Conservation (phyloP, 1,140 invertebrate species). For the Asbolus verrucosus region DNA sequence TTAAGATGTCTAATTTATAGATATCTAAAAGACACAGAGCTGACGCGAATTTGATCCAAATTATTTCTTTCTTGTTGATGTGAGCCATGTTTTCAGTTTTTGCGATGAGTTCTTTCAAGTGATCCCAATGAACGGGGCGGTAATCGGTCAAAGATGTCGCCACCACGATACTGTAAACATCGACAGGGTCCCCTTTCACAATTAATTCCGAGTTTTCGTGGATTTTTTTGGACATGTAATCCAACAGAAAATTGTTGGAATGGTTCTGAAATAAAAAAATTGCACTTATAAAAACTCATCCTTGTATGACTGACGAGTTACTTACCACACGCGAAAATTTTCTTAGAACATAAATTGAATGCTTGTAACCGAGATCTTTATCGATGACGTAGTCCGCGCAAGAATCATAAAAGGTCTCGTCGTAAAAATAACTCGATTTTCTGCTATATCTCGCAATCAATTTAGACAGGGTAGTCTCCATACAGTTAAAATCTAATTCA, state of each 20-base stretch:
- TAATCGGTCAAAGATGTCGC: slow-evolving; percentile 70
- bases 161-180: slow-evolving; percentile 67
- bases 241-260: slow-evolving; percentile 68
- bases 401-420: slow-evolving; percentile 69
- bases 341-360: slow-evolving; percentile 66
- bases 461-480: slow-evolving; percentile 66
- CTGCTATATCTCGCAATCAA: slow-evolving; percentile 64
- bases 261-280: slow-evolving; percentile 66
- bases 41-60: slow-evolving; percentile 67
- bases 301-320: too few relatives aligned
- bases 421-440: slow-evolving; percentile 68
- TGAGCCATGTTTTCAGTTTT: slow-evolving; percentile 61
- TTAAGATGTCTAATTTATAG: slow-evolving; percentile 68
- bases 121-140: slow-evolving; percentile 70
- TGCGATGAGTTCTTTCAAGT: slow-evolving; percentile 65
- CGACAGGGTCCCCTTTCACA: slow-evolving; percentile 58
- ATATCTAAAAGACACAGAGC: slow-evolving; percentile 69
- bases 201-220: slow-evolving; percentile 63
- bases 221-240: slow-evolving; percentile 68
- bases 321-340: slow-evolving; percentile 69
- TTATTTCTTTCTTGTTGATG: slow-evolving; percentile 60
- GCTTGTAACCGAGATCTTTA: slow-evolving; percentile 67
- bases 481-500: slow-evolving; percentile 64
- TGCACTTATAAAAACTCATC: slow-evolving; percentile 46
- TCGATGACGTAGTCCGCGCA: slow-evolving; percentile 66